Evolutionary conservation across 37 sponge, comb jelly and placozoan genomes (phyloP), one percentile per base, ranked within the genome.

Genomic region (Cladorhizidae sp.): DNA sequence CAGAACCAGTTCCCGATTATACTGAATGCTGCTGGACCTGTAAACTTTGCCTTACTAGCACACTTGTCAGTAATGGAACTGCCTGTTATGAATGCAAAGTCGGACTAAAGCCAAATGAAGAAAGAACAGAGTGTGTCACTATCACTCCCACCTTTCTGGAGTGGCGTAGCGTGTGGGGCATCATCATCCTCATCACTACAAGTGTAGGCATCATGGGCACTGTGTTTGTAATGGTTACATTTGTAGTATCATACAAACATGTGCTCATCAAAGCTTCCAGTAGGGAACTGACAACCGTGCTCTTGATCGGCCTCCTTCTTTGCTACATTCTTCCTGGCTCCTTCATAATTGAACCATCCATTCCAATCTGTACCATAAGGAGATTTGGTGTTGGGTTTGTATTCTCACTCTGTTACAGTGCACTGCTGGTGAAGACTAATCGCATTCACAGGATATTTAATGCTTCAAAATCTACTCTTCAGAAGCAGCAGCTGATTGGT

Each of bases 11-110:
- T 35, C 54, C 51, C 22, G 80, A 57, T 26, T 73, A 81, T 3
- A 69, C 84, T 3, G 26, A 51, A 3, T 88, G 89, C 67, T 93
- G 93, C 40, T 93, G 86, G 86, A 81, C 20, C 3, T 93, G 93
- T 74, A 36, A 64, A 8, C 59, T 74, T 17, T 93, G 93, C 58
- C 50, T 1, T 0, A 75, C 83, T 32, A 59, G 8, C 58, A 72
- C 21, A 21, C 61, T 67, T 20, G 79, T 76, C 41, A 54, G 64
- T 54, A 77, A 78, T 21, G 26, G 25, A 12, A 91, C 77, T 39
- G 39, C 0, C 42, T 93, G 94, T 56, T 29, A 35, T 7, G 8
- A 5, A 12, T 93, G 94, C 79, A 62, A 79, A 25, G 22, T 25
- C 11, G 85, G 90, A 21, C 74, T 43, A 31, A 58, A 32, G 2